These are phyloP conservation scores for Excalfactoria chinensis DNA, from an alignment of 2,113 vertebrate species.

Conservation along the genomic window DNA sequence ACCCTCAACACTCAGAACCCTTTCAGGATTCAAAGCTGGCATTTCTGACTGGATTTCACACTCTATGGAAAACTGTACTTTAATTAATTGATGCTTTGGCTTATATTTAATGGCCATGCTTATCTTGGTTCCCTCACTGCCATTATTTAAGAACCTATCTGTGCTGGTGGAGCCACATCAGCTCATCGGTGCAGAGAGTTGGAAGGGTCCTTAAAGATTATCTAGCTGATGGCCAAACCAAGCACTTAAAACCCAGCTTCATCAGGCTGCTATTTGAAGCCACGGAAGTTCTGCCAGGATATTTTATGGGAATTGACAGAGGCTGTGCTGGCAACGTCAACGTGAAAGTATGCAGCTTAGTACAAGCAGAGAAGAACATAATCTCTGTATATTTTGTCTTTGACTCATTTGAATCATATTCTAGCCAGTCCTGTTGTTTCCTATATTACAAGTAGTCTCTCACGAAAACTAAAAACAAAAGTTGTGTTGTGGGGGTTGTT, in stretches of 20 bases:
- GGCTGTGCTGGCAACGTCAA: not conserved
- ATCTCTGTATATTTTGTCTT: not conserved
- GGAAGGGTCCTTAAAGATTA: not conserved
- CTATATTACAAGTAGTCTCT: not conserved
- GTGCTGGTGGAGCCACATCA: not conserved
- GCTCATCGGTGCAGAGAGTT: accelerated
- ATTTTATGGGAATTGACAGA: not conserved
- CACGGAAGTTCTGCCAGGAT: not conserved
- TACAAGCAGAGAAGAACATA: not conserved
- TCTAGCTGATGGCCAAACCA: not conserved
- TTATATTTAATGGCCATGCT: accelerated
- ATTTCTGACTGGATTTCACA: not conserved
- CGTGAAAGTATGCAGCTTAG: accelerated
- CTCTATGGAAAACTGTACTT: not conserved
- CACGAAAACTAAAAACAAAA: not conserved
- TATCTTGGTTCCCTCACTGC: not conserved
- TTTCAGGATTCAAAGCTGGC: not conserved
- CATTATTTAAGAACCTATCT: not conserved
- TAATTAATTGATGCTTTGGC: not conserved
- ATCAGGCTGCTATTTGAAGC: not conserved
- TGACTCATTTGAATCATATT: not conserved
- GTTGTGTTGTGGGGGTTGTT: not conserved
- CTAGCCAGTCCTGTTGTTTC: not conserved
- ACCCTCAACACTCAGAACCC: not conserved
- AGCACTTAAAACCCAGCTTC: not conserved